Conservation (phyloP, 1,140 invertebrate species). For the Pseudobourletiella spinata region DNA sequence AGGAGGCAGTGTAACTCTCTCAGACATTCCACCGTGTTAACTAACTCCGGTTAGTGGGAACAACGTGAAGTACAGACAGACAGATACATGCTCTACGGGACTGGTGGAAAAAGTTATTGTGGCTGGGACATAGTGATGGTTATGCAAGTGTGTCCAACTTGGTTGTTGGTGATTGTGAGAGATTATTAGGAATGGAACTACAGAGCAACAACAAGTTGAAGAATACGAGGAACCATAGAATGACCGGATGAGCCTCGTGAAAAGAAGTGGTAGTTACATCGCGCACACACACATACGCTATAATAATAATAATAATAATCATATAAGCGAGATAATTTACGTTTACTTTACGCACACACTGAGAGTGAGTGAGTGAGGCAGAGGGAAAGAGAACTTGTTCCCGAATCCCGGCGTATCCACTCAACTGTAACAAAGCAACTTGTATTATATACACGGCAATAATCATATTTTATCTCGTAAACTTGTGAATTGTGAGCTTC, state of each 20-base stretch:
- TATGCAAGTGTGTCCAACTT: too few relatives aligned
- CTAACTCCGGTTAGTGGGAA: too few relatives aligned
- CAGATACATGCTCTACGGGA: too few relatives aligned
- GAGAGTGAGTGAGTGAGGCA: too few relatives aligned
- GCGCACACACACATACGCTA: too few relatives aligned
- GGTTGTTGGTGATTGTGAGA: neutral
- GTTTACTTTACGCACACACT: neutral
- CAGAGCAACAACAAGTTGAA: neutral
- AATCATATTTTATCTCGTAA: slow-evolving; percentile 8
- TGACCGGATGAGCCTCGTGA: slow-evolving; percentile 1
- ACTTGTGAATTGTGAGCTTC: slow-evolving; percentile 10
- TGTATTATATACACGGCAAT: neutral
- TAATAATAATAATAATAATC: too few relatives aligned
- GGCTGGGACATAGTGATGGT: too few relatives aligned
- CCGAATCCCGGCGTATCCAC: neutral
- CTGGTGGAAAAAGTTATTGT: too few relatives aligned
- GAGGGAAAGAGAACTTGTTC: slow-evolving; percentile 7
- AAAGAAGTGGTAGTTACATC: slow-evolving; percentile 2
- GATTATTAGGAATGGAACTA: neutral
- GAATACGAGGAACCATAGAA: neutral
- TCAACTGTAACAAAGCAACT: neutral
- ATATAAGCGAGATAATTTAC: slow-evolving; percentile 11
- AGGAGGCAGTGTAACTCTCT: too few relatives aligned
- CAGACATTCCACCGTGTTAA: too few relatives aligned
- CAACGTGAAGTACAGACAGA: too few relatives aligned